Base-by-base conservation (phyloP, 2,797 vertebrate genomes). In the Poecilia gillii region DNA sequence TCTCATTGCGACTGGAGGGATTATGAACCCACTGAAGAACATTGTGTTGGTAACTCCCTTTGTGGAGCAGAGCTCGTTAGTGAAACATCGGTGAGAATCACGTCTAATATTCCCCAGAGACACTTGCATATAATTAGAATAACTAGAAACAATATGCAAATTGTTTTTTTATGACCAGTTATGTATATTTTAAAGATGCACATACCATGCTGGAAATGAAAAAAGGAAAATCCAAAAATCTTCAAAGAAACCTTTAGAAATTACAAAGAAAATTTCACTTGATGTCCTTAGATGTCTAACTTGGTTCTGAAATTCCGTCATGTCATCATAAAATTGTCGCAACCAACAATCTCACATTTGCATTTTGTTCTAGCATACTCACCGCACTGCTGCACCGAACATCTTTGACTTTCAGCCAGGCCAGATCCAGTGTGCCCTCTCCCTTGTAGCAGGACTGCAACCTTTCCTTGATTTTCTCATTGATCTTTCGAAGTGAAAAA, bases 371-470 rank as follows among this genome's bases (percentile, higher is more conserved):
- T 46, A n/a, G 7, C 74, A 4, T 79, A 97, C 99, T 97, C 94
- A 99, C 99, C 95, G 99, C 98, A 0, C 98, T 98, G 95, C 98
- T 98, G 96, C 99, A 99, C 87, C 95, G 97, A 86, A 99, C 98
- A 83, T 99, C 98, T 94, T 99, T 99, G 91, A 99, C 98, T 94
- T 99, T 99, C 79, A 99, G 97, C 99, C 99, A 99, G 85, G 99
- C 98, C 93, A 99, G 94, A 86, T 99, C 98, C 92, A 99, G 93
- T 0, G 98, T 99, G 74, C 99, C 99, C 89, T 99, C 98, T 0
- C 99, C 99, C 91, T 97, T 97, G 95, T 99, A 99, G 95, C 99
- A 99, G 36, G 99, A 99, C 93, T 99, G 98, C 76, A 99, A 94
- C 77, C 98, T 94, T 81, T 99, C 97, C 92, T 99, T 99, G 90